Evolutionary conservation across 2,113 vertebrate genomes (phyloP).

Genomic region (Canis aureus): DNA sequence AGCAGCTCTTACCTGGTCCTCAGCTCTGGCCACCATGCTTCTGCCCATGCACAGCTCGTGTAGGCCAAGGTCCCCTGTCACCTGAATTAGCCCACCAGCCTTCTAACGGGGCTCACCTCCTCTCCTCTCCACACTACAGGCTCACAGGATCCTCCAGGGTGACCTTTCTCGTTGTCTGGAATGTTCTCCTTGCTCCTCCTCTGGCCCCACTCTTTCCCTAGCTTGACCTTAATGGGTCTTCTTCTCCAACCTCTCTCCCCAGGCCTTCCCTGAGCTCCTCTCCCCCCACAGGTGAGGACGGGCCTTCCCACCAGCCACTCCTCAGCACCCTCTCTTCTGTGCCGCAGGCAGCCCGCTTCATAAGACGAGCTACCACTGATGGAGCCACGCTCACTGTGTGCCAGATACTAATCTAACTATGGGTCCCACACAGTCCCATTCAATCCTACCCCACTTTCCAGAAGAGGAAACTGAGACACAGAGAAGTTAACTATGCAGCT

Average conservation of each 20-base stretch:
- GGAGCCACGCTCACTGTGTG: background rate
- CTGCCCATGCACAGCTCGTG: background rate
- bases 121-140: background rate
- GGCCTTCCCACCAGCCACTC: background rate
- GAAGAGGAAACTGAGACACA: background rate
- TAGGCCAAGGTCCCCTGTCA: background rate
- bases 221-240: background rate
- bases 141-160: background rate
- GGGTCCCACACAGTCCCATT: background rate
- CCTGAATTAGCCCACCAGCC: background rate
- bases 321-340: background rate
- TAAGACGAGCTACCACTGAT: background rate
- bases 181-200: background rate
- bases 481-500: background rate
- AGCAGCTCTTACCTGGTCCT: background rate
- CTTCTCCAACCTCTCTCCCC: background rate
- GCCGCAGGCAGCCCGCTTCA: background rate
- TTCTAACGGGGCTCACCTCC: background rate
- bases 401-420: background rate
- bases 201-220: background rate
- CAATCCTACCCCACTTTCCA: background rate
- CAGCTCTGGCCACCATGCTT: background rate
- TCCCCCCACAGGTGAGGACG: background rate
- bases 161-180: background rate
- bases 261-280: background rate